phyloP scores from a whole-genome alignment of 2,113 vertebrate species.

The Typhlomys cinereus region DNA sequence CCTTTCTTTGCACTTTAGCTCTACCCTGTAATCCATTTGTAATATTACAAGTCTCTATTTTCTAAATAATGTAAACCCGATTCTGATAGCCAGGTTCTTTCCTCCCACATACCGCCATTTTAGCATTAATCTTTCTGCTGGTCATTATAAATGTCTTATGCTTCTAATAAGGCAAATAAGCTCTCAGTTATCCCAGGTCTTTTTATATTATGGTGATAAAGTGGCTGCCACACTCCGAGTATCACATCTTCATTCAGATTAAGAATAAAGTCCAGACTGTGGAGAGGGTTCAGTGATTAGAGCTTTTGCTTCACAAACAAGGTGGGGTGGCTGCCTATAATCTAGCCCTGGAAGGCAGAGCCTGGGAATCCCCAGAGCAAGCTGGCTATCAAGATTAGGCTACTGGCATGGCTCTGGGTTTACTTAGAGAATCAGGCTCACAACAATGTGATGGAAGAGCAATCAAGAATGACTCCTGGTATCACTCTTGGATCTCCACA shows the following conservation, averaged over 20 bases:
- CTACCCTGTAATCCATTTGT: neutral
- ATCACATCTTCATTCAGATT: neutral
- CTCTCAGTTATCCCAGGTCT: neutral
- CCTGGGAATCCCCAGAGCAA: too few relatives aligned
- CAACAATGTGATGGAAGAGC: too few relatives aligned
- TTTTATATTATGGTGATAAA: neutral
- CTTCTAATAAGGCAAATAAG: neutral
- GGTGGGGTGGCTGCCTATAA: too few relatives aligned
- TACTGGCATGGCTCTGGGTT: too few relatives aligned
- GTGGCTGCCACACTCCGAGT: neutral
- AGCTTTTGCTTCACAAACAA: too few relatives aligned
- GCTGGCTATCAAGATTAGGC: too few relatives aligned
- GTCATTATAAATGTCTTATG: neutral
- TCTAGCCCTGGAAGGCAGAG: too few relatives aligned
- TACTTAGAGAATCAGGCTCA: too few relatives aligned
- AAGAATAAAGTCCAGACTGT: neutral
- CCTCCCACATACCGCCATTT: neutral
- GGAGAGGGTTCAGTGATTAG: too few relatives aligned
- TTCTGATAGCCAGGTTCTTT: neutral
- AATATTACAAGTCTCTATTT: neutral
- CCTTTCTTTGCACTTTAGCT: neutral
- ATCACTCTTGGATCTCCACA: too few relatives aligned
- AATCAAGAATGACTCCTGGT: too few relatives aligned
- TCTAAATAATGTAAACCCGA: neutral
- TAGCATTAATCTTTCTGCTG: neutral